phyloP scores from a whole-genome alignment of 2,888 invertebrate species.

The Margaritifera margaritifera region DNA sequence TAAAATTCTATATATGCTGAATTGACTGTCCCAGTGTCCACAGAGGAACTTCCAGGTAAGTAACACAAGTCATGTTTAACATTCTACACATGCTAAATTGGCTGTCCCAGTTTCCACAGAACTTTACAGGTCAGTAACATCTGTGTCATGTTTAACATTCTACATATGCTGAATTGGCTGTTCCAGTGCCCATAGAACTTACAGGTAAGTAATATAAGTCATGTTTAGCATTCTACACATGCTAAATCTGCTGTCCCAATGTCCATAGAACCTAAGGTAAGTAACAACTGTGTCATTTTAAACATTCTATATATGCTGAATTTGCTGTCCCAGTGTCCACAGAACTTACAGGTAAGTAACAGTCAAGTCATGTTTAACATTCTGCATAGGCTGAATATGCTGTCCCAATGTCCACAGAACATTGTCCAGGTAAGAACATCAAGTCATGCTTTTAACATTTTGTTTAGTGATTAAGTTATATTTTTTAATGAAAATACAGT shows the following conservation, averaged over 20 bases:
- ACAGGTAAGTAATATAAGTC: constrained; percentile 84
- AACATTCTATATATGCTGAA: constrained; percentile 98
- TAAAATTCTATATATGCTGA: constrained; percentile 97
- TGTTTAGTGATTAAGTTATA: too few species aligned
- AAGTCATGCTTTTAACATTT: too few species aligned
- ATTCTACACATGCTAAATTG: constrained; percentile 97
- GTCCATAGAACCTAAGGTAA: constrained; percentile 71
- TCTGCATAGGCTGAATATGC: constrained; percentile 94
- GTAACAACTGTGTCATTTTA: constrained; percentile 94
- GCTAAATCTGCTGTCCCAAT: constrained; percentile 95
- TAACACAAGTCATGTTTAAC: constrained; percentile 75
- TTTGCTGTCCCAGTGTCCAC: constrained; percentile 94
- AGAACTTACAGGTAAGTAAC: constrained; percentile 90
- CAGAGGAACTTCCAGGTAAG: constrained; percentile 96
- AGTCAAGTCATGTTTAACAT: constrained; percentile 79
- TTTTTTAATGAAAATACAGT: too few species aligned
- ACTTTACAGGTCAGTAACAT: constrained; percentile 75
- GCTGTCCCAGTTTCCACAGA: constrained; percentile 85
- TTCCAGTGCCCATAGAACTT: constrained; percentile 96
- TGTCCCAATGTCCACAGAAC: constrained; percentile 77
- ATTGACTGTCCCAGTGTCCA: constrained; percentile 95
- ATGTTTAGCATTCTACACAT: constrained; percentile 98
- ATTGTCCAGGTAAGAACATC: too few species aligned
- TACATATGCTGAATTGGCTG: constrained; percentile 95
- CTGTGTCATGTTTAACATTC: constrained; percentile 97